Percentiles rank a stretch among this genome's conserved stretches.
Conservation (phyloP, 2,888 invertebrate genomes). For the Eurytoma californica region DNA sequence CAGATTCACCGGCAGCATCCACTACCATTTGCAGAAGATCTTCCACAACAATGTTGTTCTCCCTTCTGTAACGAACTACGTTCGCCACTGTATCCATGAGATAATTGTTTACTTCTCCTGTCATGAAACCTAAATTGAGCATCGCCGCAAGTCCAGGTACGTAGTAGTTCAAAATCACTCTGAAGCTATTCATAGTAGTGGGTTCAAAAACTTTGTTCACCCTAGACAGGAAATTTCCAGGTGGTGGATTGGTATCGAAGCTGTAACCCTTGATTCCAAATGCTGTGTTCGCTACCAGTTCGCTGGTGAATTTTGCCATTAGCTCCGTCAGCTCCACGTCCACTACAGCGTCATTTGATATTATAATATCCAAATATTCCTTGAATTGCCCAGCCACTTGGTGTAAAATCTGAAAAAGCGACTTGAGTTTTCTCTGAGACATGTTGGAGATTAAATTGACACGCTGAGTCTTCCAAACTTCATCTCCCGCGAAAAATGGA, state of each 20-base stretch:
- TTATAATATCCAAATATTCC: constrained; percentile 30
- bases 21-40: constrained; percentile 76
- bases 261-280: constrained; percentile 65
- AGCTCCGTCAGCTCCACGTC: constrained; percentile 61
- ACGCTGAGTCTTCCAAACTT: constrained; percentile 37
- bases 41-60: constrained; percentile 58
- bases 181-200: constrained; percentile 44
- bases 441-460: constrained; percentile 22
- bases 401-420: constrained; percentile 25
- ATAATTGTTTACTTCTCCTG: constrained; percentile 58
- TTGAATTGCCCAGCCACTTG: constrained; percentile 38
- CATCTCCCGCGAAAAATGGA: constrained; percentile 44
- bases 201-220: constrained; percentile 60
- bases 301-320: constrained; percentile 62
- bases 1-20: constrained; percentile 47
- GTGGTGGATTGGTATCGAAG: constrained; percentile 58
- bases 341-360: not conserved
- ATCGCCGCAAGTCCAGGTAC: constrained; percentile 55
- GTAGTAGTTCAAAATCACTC: constrained; percentile 45
- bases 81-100: constrained; percentile 60
- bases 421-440: constrained; percentile 47
- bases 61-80: constrained; percentile 62
- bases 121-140: constrained; percentile 54
- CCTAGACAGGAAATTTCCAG: constrained; percentile 45
- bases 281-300: constrained; percentile 62